These are phyloP conservation scores for Peromyscus eremicus DNA, from an alignment of 2,797 vertebrate species.

Conservation along the genomic window DNA sequence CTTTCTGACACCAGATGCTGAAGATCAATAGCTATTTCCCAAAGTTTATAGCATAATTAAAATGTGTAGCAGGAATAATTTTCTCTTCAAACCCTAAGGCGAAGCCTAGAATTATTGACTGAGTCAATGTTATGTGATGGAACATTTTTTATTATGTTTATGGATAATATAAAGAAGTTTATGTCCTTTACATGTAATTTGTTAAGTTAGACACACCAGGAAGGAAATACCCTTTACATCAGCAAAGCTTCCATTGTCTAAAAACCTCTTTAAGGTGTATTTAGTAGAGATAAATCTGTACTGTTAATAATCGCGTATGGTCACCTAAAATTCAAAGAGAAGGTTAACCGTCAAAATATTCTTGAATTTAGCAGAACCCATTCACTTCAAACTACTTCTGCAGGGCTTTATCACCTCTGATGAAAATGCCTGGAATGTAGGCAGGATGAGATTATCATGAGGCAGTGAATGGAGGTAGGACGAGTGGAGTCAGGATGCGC, in stretches of 20 bases:
- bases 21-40: constrained; percentile 89
- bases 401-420: constrained; percentile 57
- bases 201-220: constrained; percentile 82
- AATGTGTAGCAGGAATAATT: constrained; percentile 89
- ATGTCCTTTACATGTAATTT: constrained; percentile 86
- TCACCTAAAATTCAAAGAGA: constrained; percentile 61
- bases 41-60: constrained; percentile 91
- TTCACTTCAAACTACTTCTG: constrained; percentile 57
- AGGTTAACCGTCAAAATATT: constrained; percentile 67
- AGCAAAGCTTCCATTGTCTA: constrained; percentile 75
- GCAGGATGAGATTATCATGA: constrained; percentile 40
- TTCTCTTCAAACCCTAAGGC: constrained; percentile 87
- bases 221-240: constrained; percentile 53
- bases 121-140: constrained; percentile 85
- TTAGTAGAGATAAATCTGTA: constrained; percentile 36
- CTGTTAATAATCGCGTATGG: neutral
- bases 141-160: constrained; percentile 88
- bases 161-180: constrained; percentile 86
- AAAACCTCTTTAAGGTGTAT: constrained; percentile 65
- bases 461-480: neutral
- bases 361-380: constrained; percentile 63
- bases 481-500: neutral
- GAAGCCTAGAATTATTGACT: constrained; percentile 88
- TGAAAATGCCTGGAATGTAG: constrained; percentile 64
- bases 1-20: constrained; percentile 86